phyloP scores from a whole-genome alignment of 2,888 invertebrate species.

The Conus canariensis region DNA sequence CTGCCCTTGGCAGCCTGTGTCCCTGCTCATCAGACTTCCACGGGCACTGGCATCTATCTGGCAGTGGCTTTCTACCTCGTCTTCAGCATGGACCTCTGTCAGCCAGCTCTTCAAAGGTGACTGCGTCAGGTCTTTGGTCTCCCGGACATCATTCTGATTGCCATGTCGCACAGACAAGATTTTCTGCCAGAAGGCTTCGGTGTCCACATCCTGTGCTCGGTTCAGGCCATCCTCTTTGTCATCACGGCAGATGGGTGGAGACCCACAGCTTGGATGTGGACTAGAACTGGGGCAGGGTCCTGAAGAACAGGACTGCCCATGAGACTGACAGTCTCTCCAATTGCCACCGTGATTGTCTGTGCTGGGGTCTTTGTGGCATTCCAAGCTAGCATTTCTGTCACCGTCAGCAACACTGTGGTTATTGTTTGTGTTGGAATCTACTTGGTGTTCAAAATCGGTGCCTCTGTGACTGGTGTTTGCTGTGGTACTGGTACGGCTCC shows the following conservation, averaged over 20 bases:
- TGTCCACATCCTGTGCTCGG: conserved; percentile 13
- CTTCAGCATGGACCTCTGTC: neutral
- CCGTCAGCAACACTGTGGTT: neutral
- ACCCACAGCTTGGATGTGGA: too few species aligned
- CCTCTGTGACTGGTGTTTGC: neutral
- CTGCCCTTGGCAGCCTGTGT: neutral
- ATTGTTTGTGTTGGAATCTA: neutral
- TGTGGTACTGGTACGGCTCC: neutral
- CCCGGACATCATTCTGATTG: conserved; percentile 3
- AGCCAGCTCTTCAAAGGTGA: neutral
- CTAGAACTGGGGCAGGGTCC: neutral
- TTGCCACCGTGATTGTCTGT: neutral
- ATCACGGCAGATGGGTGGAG: too few species aligned
- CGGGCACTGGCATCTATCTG: neutral
- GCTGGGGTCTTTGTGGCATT: neutral
- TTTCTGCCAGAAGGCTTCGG: conserved; percentile 25
- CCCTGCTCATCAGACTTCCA: neutral
- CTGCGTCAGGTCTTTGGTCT: neutral
- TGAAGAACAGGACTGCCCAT: neutral
- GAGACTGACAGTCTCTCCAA: neutral
- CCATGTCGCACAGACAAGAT: conserved; percentile 25
- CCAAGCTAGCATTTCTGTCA: neutral
- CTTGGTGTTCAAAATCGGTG: neutral
- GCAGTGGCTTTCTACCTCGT: neutral
- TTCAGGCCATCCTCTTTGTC: neutral